These are phyloP conservation scores for Pangasius mekongensis DNA, from an alignment of 2,797 vertebrate genomes.

Conservation along the genomic window DNA sequence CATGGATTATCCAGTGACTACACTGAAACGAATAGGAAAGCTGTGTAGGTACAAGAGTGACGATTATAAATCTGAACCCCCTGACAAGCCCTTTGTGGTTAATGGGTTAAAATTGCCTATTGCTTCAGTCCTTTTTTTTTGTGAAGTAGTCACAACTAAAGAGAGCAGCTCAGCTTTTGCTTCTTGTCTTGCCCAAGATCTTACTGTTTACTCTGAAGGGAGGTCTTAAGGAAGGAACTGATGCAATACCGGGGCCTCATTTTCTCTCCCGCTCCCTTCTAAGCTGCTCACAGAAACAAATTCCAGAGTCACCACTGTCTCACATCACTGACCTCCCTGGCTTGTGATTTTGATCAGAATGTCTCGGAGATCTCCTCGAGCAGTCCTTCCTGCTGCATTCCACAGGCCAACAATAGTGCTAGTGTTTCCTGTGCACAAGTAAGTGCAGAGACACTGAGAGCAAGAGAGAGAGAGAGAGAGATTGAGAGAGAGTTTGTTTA, in stretches of 20 bases:
- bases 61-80: background rate
- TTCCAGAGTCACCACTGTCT: constrained; percentile 37
- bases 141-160: background rate
- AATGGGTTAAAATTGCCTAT: background rate
- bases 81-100: background rate
- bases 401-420: constrained; percentile 43
- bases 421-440: constrained; percentile 42
- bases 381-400: constrained; percentile 43
- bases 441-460: constrained; percentile 10
- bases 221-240: constrained; percentile 49
- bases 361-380: constrained; percentile 35
- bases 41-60: background rate
- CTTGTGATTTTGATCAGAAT: constrained; percentile 32
- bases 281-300: constrained; percentile 30
- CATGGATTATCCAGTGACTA: background rate
- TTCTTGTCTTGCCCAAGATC: constrained; percentile 22
- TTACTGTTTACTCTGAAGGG: constrained; percentile 38
- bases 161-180: background rate
- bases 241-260: constrained; percentile 39
- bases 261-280: constrained; percentile 24
- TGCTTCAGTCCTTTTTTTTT: background rate
- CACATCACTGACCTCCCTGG: constrained; percentile 22
- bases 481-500: background rate
- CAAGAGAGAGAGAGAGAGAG: background rate
- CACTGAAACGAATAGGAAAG: background rate